Evolutionary conservation across 2,113 vertebrate species (phyloP), one percentile per base, ranked within the genome.

Genomic region (Phaethon lepturus): DNA sequence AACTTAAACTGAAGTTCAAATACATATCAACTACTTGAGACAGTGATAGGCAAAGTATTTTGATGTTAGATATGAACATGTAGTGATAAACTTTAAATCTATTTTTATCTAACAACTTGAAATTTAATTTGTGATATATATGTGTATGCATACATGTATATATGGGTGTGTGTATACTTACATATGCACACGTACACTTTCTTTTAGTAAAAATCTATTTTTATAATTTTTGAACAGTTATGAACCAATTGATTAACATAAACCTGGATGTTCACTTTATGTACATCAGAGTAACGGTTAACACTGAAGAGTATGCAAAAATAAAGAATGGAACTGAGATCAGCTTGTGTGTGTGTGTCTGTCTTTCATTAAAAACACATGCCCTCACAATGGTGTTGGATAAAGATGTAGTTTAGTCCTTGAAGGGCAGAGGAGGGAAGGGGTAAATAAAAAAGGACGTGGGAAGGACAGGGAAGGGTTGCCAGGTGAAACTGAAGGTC

Each of bases 291-390:
- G n/a, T 73, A 73, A 71, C 50, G 73, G 45, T 44, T 90, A 79
- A 67, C 35, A 24, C 6, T 75, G 75, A 52, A 67, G 52, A 85
- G 7, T 50, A 55, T 83, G 60, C 19, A 79, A 58, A 87, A 97
- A 97, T 97, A 97, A 97, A 97, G 15, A 42, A 1, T 77, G 63
- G 49, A 93, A 86, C 38, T 58, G 76, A 95, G 23, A 62, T 85
- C 53, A 83, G 77, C 38, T 82, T 90, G 60, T 93, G 40, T 66
- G 38, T 66, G 38, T 38, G 96, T 85, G 91, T 96, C 77, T 91
- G 38, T 91, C 60, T 95, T 96, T 96, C n/a, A 28, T 42, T 69
- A 33, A 56, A 66, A 64, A 45, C 28, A 42, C 7, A 5, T 73
- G 17, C 28, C 66, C 13, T 73, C 13, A 29, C 31, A 9, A 1